Evolutionary conservation across 2,888 invertebrate species (phyloP), one percentile per base, ranked within the genome.

Genomic region (Julus scanicus): DNA sequence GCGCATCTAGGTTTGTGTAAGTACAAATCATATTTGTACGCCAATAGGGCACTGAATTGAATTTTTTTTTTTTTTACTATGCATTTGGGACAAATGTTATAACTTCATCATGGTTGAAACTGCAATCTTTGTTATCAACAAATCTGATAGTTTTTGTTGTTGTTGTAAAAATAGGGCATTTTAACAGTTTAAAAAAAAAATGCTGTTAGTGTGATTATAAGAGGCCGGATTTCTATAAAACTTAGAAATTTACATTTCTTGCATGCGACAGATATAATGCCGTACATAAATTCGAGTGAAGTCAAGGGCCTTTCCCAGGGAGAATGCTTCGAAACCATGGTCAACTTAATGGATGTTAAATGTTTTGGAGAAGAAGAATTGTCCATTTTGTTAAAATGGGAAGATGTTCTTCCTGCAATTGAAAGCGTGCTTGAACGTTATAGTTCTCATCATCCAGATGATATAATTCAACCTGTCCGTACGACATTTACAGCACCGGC

Each of bases 291-390:
- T 11, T 37, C 20, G 37, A 13, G 37, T 29, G 13, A 80, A 80
- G 80, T 13, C 80, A 29, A 37, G 37, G 37, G 15, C 37, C 80
- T 37, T 3, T 80, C 80, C 37, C 80, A 80, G 37, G 80, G 80
- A 29, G 80, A 80, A 80, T 29, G 11, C 80, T 80, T 37, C 37
- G 80, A 80, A 37, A 80, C 13, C 80, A 37, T 37, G 80, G 37
- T 37, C 37, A 80, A 80, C 29, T 80, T 15, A 2, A 1, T 2
- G 37, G 80, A 80, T 13, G 80, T 80, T 11, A 80, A 80, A 80
- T 80, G 37, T 80, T 80, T 80, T 37, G 80, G 80, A 80, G 80
- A 80, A 37, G 80, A 80, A 15, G 80, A 80, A 80, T 29, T 80
- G 9, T 13, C 37, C 80, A 29, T 37, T 13, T 80, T 80, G 37